These are phyloP conservation scores for Etia nguti DNA, from an alignment of 2,113 vertebrate genomes.

Conservation along the genomic window DNA sequence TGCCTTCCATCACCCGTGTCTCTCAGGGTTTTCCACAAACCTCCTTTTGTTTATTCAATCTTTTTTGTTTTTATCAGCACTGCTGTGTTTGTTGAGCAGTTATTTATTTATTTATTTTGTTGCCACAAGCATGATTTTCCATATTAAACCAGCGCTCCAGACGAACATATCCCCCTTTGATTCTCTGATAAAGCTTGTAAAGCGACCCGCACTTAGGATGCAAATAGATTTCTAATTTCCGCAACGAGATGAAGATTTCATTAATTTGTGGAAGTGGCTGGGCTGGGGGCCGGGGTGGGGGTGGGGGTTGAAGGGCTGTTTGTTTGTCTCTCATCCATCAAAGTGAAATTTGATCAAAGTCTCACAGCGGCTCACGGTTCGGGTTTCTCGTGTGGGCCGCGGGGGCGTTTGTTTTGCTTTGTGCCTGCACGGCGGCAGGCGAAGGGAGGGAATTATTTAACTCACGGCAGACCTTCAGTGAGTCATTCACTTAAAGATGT, in stretches of 20 bases:
- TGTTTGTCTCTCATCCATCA: constrained; percentile 26
- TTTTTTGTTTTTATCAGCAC: not conserved
- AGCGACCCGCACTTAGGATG: constrained; percentile 5
- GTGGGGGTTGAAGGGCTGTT: not conserved
- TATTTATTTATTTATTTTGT: not conserved
- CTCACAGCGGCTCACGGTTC: not conserved
- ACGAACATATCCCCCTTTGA: constrained; percentile 13
- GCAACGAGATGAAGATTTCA: not conserved
- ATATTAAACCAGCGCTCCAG: not conserved
- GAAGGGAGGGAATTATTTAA: constrained; percentile 7
- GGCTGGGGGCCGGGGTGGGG: not conserved
- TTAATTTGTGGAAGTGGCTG: constrained; percentile 17
- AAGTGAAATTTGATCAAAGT: constrained; percentile 50
- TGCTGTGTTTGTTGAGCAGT: not conserved
- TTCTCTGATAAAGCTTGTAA: constrained; percentile 13
- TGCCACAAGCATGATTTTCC: not conserved
- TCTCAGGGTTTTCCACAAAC: constrained; percentile 1
- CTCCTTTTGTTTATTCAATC: constrained; percentile 4
- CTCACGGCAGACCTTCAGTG: not conserved
- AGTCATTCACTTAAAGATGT: constrained; percentile 8
- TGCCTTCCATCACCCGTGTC: not conserved
- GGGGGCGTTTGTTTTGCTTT: not conserved
- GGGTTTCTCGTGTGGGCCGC: not conserved
- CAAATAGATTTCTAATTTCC: constrained; percentile 40
- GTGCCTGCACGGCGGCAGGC: not conserved